Conservation (phyloP, 92 coral and sea anemone species). For the Porites divaricata region DNA sequence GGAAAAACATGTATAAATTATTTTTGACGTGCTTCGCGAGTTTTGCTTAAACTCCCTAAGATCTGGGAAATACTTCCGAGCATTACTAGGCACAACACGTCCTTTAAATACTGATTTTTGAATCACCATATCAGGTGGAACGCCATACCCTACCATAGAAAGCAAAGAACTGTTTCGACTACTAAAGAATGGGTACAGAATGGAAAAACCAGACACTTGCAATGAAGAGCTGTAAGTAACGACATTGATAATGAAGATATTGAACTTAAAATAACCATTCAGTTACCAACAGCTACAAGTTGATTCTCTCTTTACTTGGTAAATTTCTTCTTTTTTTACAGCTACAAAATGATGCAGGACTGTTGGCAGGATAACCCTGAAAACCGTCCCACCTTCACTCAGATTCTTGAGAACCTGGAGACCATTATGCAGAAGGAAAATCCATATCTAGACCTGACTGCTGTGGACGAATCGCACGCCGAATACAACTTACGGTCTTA, state of each 20-base stretch:
- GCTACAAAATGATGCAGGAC: constrained; percentile 69
- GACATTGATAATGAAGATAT: too few relatives aligned
- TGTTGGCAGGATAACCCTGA: constrained; percentile 82
- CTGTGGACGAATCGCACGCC: constrained; percentile 66
- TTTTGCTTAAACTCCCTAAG: background rate
- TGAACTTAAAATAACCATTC: too few relatives aligned
- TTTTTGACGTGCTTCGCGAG: too few relatives aligned
- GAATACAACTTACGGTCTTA: constrained; percentile 80
- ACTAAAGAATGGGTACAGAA: constrained; percentile 72
- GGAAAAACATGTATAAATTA: too few relatives aligned
- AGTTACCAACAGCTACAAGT: too few relatives aligned
- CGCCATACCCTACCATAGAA: constrained; percentile 80
- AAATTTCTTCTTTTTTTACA: background rate
- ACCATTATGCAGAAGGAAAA: constrained; percentile 72
- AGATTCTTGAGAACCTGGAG: constrained; percentile 63
- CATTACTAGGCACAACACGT: too few relatives aligned
- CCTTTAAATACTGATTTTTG: too few relatives aligned
- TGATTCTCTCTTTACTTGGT: background rate
- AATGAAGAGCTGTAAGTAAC: constrained; percentile 74
- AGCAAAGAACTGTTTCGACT: constrained; percentile 65
- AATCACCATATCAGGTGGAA: constrained; percentile 58
- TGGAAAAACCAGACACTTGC: constrained; percentile 89
- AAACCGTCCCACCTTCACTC: constrained; percentile 69
- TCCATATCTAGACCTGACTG: constrained; percentile 76
- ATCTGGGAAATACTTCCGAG: background rate